Evolutionary conservation across 2,113 vertebrate species (phyloP), one percentile per base, ranked within the genome.

Genomic region (Panthera uncia): DNA sequence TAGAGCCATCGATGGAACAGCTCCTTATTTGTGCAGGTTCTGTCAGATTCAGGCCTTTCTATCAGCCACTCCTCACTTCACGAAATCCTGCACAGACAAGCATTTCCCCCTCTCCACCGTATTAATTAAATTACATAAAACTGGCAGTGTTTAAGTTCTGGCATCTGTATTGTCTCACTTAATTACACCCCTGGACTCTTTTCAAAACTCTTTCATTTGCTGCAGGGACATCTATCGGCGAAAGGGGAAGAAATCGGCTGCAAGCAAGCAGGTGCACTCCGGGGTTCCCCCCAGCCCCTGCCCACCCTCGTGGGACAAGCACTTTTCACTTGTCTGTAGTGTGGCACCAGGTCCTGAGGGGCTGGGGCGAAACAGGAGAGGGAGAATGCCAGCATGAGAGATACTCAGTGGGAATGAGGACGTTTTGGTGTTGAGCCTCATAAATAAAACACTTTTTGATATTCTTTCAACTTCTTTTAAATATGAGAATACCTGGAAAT

Each of bases 71-170:
- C 94, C 79, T 95, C 88, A 21, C 73, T 95, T 93, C 96, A 96
- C 90, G 91, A 94, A 98, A 81, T 80, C 68, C 83, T 68, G 89
- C 74, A 61, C n/a, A 63, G 19, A 84, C 94, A 90, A 98, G 98
- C 96, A 96, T 86, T 93, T 97, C 69, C 9, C 82, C 83, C 89
- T 96, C 1, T 0, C 95, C 0, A 14, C 97, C 93, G 83, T 45
- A 97, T 97, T 98, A 98, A 98, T 98, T 98, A 68, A 80, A 98
- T 98, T 97, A 96, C 96, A 87, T 95, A 85, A 97, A 98, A 89
- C 92, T 91, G 96, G 95, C 97, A 86, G 95, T 73, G 82, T 82
- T 98, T 95, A 97, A 98, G 91, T 85, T 41, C 25, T 92, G 93
- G 50, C 97, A 96, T 94, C 81, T 36, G 1, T 1, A 0, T 95